Evolutionary conservation across 2,797 vertebrate genomes (phyloP).

Genomic region (Glossophaga mutica): DNA sequence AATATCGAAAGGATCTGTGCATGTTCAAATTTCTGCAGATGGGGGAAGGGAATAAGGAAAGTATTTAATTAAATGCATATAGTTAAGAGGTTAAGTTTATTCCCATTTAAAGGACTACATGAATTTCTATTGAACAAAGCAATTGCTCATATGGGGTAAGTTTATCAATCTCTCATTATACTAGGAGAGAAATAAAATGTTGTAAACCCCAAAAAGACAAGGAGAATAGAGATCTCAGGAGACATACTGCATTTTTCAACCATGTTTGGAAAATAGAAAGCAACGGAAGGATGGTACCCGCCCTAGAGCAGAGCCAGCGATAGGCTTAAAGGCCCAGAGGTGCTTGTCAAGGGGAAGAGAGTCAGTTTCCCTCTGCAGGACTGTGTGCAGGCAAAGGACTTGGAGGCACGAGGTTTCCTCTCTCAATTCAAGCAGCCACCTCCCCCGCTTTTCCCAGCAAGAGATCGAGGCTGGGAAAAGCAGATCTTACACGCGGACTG

Average conservation of each 20-base stretch:
- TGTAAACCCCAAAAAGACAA: not conserved
- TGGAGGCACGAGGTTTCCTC: not conserved
- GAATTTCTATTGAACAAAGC: not conserved
- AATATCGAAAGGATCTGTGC: not conserved
- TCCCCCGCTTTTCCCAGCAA: not conserved
- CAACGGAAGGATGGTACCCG: not conserved
- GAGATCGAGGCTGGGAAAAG: not conserved
- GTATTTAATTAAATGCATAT: not conserved
- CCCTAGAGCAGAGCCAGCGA: not conserved
- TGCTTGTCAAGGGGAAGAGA: not conserved
- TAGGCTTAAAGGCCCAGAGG: not conserved
- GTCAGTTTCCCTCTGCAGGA: not conserved
- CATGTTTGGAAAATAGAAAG: not conserved
- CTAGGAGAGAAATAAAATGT: not conserved
- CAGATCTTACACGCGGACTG: not conserved
- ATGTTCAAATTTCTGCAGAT: not conserved
- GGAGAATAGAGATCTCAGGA: not conserved
- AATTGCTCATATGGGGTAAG: not conserved
- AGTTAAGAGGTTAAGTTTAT: not conserved
- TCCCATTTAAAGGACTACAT: not conserved
- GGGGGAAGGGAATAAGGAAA: not conserved
- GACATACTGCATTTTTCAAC: not conserved
- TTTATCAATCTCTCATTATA: not conserved
- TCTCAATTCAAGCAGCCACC: not conserved
- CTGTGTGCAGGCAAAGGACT: not conserved